Percentiles rank a stretch among this genome's conserved stretches.
Conservation (phyloP, 2,888 invertebrate species). For the Eupithecia subumbrata region DNA sequence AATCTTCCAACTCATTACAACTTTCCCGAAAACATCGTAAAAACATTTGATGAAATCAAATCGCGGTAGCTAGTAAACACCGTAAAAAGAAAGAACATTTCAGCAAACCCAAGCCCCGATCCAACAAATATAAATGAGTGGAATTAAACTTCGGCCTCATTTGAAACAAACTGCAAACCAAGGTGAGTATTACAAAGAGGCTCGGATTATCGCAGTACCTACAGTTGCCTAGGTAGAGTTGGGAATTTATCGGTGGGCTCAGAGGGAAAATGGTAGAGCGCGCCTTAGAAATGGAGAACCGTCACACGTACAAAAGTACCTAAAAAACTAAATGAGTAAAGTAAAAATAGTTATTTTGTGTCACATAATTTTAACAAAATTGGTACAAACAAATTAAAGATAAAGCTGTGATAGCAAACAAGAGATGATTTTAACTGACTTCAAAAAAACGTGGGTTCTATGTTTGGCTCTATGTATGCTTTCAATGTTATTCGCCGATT, state of each 20-base stretch:
- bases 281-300: background rate
- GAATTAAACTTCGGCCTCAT: constrained; percentile 31
- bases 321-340: background rate
- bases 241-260: background rate
- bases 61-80: constrained; percentile 10
- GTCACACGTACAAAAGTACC: background rate
- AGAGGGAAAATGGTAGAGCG: background rate
- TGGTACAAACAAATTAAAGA: background rate
- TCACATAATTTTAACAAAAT: background rate
- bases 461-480: background rate
- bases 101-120: constrained; percentile 11
- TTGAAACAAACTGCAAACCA: constrained; percentile 31
- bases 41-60: constrained; percentile 13
- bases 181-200: constrained; percentile 24
- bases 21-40: constrained; percentile 13
- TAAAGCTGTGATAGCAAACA: no score
- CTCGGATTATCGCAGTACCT: constrained; percentile 10
- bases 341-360: background rate
- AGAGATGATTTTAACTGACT: background rate
- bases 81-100: constrained; percentile 16
- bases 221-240: background rate
- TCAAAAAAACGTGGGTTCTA: background rate
- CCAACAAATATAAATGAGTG: constrained; percentile 27
- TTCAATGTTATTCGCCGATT: no score
- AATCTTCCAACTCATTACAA: background rate